Evolutionary conservation across 1,140 invertebrate genomes (phyloP).

Genomic region (Delia radicum): DNA sequence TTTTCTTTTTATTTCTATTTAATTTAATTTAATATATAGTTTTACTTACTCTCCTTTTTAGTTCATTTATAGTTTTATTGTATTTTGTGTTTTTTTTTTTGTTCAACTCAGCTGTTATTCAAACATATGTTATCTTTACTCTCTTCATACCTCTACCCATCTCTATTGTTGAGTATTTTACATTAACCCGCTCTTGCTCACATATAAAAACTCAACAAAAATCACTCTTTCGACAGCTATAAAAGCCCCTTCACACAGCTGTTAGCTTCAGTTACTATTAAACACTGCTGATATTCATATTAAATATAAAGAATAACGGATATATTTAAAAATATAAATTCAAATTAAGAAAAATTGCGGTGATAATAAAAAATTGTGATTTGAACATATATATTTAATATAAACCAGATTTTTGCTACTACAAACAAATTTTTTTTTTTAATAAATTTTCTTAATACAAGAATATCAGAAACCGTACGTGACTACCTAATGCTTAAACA

Average conservation of each 20-base stretch:
- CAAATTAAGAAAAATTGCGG: not conserved
- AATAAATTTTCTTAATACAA: not conserved
- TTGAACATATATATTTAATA: not conserved
- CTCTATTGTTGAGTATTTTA: not conserved
- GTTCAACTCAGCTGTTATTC: not conserved
- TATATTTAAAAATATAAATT: not conserved
- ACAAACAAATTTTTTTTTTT: slow-evolving; percentile 1
- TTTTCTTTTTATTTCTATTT: not conserved
- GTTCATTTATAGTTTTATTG: not conserved
- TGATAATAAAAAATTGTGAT: slow-evolving; percentile 20
- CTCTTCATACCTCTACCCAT: not conserved
- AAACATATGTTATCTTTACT: not conserved
- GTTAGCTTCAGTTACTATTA: slow-evolving; percentile 19
- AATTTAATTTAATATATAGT: not conserved
- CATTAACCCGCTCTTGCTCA: not conserved
- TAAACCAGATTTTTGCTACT: not conserved
- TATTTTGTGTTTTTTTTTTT: not conserved
- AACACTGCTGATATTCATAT: slow-evolving; percentile 18
- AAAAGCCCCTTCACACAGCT: slow-evolving; percentile 3
- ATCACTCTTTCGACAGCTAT: not conserved
- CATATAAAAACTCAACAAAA: not conserved
- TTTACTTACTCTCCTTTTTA: not conserved
- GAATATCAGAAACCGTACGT: slow-evolving; percentile 20
- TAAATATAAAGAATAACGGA: not conserved
- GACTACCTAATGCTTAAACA: not conserved